phyloP scores from a whole-genome alignment of 2,888 invertebrate genomes.

The Drosophila cyrtoloma region DNA sequence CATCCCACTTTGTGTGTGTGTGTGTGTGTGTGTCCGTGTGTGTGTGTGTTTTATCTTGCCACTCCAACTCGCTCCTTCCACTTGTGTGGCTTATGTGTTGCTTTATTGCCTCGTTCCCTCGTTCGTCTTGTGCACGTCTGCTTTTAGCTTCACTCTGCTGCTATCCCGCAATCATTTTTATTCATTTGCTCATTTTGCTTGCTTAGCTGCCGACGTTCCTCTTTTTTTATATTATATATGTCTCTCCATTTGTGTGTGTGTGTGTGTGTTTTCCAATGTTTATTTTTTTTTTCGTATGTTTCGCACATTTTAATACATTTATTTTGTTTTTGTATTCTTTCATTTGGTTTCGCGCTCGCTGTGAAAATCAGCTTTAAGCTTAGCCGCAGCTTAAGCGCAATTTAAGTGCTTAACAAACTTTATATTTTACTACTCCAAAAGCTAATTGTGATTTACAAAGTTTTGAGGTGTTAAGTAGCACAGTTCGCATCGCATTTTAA shows the following conservation, averaged over 20 bases:
- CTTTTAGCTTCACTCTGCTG: conserved; percentile 24
- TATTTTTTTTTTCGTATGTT: conserved; percentile 8
- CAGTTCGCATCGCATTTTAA: neutral
- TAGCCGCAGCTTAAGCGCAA: conserved; percentile 11
- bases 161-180: conserved; percentile 62
- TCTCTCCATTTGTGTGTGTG: conserved; percentile 5
- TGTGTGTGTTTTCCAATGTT: conserved; percentile 3
- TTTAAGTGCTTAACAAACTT: conserved; percentile 15
- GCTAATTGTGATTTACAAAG: conserved; percentile 9
- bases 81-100: conserved; percentile 48
- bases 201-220: conserved; percentile 32
- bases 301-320: conserved; percentile 43
- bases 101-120: conserved; percentile 46
- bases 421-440: neutral
- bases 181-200: conserved; percentile 59
- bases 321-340: conserved; percentile 19
- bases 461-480: neutral
- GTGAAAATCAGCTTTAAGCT: conserved; percentile 45
- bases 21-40: neutral
- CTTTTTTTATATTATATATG: neutral
- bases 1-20: conserved; percentile 32
- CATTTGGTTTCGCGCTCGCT: conserved; percentile 18
- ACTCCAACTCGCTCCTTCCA: neutral
- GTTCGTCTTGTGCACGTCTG: conserved; percentile 28
- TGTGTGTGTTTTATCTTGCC: conserved; percentile 24